These are phyloP conservation scores for Chlorospingus semifuscus DNA, from an alignment of 2,797 vertebrate genomes.

Conservation along the genomic window DNA sequence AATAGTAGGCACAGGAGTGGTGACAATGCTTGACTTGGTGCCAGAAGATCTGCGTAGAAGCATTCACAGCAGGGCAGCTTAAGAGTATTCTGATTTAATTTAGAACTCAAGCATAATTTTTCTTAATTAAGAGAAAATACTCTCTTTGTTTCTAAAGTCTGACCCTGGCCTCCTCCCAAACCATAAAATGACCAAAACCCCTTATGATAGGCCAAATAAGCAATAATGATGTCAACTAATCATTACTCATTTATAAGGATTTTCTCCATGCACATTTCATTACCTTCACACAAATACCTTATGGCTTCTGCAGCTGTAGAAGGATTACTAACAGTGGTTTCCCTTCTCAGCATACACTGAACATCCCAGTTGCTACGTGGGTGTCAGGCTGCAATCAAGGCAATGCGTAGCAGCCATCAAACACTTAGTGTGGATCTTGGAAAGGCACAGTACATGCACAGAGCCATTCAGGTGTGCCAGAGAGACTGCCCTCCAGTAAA, in stretches of 20 bases:
- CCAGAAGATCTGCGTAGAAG: conserved; percentile 34
- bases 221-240: not conserved
- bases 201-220: not conserved
- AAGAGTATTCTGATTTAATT: conserved; percentile 45
- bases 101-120: conserved; percentile 30
- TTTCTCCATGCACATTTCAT: not conserved
- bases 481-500: not conserved
- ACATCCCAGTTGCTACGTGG: not conserved
- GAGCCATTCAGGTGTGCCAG: not conserved
- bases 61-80: conserved; percentile 27
- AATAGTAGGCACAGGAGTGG: conserved; percentile 21
- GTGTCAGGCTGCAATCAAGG: not conserved
- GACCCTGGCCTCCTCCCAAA: not conserved
- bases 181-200: not conserved
- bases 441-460: not conserved
- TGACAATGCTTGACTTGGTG: conserved; percentile 9
- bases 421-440: not conserved
- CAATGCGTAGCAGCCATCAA: fast-evolving
- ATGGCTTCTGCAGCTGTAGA: not conserved
- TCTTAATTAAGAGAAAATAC: conserved; percentile 38
- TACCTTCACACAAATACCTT: not conserved
- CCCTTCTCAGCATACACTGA: not conserved
- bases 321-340: not conserved
- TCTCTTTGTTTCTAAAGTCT: not conserved
- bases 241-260: not conserved